These are phyloP conservation scores for Macrotrachela quadricornifera DNA, from an alignment of 1,140 invertebrate genomes.

Conservation along the genomic window DNA sequence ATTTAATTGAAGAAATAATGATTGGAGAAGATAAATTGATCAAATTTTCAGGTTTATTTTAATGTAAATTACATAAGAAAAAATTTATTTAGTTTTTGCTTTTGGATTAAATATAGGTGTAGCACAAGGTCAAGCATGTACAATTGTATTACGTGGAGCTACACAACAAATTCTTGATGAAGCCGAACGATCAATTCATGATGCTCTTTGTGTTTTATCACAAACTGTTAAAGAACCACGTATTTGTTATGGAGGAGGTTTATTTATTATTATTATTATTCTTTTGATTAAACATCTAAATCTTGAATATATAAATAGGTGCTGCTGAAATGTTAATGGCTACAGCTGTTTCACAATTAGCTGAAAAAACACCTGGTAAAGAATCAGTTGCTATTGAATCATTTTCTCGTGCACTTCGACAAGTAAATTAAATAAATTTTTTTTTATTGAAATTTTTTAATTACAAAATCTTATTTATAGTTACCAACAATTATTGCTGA, in stretches of 20 bases:
- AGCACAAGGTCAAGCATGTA: slow-evolving; percentile 79
- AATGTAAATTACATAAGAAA: neutral
- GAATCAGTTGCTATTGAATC: slow-evolving; percentile 90
- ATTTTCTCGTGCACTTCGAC: slow-evolving; percentile 59
- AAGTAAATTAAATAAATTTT: slow-evolving; percentile 13
- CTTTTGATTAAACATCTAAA: too few relatives aligned
- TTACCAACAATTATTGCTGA: slow-evolving; percentile 87
- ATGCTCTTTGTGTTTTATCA: too few relatives aligned
- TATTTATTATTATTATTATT: too few relatives aligned
- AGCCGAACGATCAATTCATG: slow-evolving; percentile 47
- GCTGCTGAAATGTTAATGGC: slow-evolving; percentile 82
- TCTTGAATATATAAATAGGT: slow-evolving; percentile 12
- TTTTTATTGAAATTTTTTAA: slow-evolving; percentile 1
- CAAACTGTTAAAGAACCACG: too few relatives aligned
- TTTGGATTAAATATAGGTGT: slow-evolving; percentile 37
- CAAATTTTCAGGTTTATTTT: slow-evolving; percentile 53
- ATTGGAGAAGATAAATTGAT: slow-evolving; percentile 90
- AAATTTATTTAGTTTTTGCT: neutral
- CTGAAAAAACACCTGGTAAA: slow-evolving; percentile 75
- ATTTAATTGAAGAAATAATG: slow-evolving; percentile 88
- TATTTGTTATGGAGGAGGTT: too few relatives aligned
- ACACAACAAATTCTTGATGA: slow-evolving; percentile 97
- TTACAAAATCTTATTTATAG: slow-evolving; percentile 27
- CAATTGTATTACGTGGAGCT: slow-evolving; percentile 85
- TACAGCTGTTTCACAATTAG: slow-evolving; percentile 57